Conservation (phyloP, 2,888 invertebrate genomes). For the Microchrysa polita region DNA sequence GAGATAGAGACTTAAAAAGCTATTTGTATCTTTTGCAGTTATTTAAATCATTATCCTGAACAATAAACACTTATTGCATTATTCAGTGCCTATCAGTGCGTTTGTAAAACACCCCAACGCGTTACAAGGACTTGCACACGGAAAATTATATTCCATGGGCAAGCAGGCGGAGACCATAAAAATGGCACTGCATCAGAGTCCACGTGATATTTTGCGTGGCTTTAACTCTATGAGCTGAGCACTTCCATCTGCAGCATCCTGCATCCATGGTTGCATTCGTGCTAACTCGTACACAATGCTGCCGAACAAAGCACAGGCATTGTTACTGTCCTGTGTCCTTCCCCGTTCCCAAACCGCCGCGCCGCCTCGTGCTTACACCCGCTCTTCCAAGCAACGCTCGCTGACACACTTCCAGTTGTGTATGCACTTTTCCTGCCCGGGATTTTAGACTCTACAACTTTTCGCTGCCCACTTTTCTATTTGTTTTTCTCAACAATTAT, state of each 20-base stretch:
- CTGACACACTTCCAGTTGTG: conserved; percentile 39
- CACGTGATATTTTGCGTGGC: conserved; percentile 26
- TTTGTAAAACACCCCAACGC: no score
- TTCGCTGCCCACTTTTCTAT: not conserved
- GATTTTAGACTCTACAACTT: conserved; percentile 22
- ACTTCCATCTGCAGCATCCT: conserved; percentile 37
- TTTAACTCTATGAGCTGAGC: conserved; percentile 15
- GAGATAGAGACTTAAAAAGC: no score
- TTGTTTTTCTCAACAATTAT: not conserved
- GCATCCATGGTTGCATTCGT: conserved; percentile 2
- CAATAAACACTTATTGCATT: no score
- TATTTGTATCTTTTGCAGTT: no score
- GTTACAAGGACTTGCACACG: no score
- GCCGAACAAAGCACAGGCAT: not conserved
- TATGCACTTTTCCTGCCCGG: conserved; percentile 33
- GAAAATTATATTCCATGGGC: no score
- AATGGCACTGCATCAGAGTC: not conserved
- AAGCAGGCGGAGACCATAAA: no score
- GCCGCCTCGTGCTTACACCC: conserved; percentile 13
- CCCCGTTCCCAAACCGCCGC: not conserved
- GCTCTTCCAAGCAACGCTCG: not conserved
- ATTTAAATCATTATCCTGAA: no score
- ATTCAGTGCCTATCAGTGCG: no score
- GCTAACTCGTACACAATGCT: not conserved
- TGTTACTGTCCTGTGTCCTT: conserved; percentile 6